Conservation (phyloP, 2,797 vertebrate genomes). For the Lagorchestes hirsutus region DNA sequence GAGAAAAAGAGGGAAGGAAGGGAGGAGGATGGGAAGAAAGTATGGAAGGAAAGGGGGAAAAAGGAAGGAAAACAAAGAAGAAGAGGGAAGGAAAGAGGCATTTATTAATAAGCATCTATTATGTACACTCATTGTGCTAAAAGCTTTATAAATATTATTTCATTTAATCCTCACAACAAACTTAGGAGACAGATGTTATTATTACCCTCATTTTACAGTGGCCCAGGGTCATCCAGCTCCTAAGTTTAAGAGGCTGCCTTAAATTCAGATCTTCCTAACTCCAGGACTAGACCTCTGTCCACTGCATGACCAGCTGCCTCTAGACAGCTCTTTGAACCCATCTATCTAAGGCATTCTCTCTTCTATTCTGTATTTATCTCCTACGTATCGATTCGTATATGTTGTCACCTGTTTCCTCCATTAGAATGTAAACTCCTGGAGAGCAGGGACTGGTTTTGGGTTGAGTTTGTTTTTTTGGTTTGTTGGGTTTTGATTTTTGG, state of each 20-base stretch:
- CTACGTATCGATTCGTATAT: background rate
- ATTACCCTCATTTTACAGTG: slow-evolving; percentile 12
- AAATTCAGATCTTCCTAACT: background rate
- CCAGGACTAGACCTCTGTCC: background rate
- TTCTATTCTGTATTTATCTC: background rate
- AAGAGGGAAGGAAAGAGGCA: background rate
- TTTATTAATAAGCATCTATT: slow-evolving; percentile 6
- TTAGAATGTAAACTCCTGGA: background rate
- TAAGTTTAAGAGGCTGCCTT: background rate
- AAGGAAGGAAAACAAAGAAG: no score
- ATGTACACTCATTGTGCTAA: slow-evolving; percentile 30
- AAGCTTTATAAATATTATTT: slow-evolving; percentile 39
- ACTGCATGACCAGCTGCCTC: background rate
- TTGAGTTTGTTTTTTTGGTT: no score
- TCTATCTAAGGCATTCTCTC: background rate
- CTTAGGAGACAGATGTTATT: background rate
- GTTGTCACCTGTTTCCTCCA: background rate
- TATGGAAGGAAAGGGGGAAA: no score
- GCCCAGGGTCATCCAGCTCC: background rate
- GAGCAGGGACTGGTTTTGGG: background rate
- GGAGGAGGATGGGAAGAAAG: no score
- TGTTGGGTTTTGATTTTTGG: no score
- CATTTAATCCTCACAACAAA: slow-evolving; percentile 8
- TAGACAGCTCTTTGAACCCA: background rate
- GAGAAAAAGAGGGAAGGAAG: no score